Base-by-base conservation (phyloP, 2,113 vertebrate genomes). In the Podarcis cretensis region DNA sequence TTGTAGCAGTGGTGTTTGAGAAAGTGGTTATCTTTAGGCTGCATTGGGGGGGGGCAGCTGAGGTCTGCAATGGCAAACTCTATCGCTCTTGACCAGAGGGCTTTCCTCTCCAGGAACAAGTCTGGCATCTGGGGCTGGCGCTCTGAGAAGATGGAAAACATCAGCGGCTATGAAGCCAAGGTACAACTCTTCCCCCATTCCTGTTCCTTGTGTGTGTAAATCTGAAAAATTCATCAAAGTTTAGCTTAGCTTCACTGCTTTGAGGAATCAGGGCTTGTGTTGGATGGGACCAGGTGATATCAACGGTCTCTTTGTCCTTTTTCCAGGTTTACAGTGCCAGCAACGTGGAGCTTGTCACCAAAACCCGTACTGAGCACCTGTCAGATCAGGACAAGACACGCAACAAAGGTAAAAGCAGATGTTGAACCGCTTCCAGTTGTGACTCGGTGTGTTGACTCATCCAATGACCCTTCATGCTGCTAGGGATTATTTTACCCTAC, bases 41-140 rank as follows among this genome's bases (percentile, higher is more conserved):
- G 59, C 12, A 57, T 54, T 12, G 27, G 8, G 74, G 2, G 27
- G 32, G 23, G 5, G 81, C 10, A 30, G 14, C 32, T 82, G 6
- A 16, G 2, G 1, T 79, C 77, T 79, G 18, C 3, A 32, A 16
- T 5, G 13, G 30, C 10, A 14, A 27, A 10, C 20, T 59, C 16
- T 81, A 10, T 81, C 65, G 12, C 35, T 23, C 48, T 30, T 75
- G 87, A 90, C 21, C 57, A 16, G 0, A 68, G 30, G 65, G 5
- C 63, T n/a, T 1, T 65, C 27, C 65, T 92, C 73, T 90, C 7
- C 95, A 99, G 98, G 96, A 99, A 99, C 95, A 99, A 99, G 89
- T 99, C 98, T 1, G 98, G 98, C 18, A 99, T 99, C 96, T 99
- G 98, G 98, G 98, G 98, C 89, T 99, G 98, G 98, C 98, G 98